A percentile compares a stretch with the other conserved stretches of the same genome.
phyloP scores from a whole-genome alignment of 2,113 vertebrate species.

The Pterocles orientalis region DNA sequence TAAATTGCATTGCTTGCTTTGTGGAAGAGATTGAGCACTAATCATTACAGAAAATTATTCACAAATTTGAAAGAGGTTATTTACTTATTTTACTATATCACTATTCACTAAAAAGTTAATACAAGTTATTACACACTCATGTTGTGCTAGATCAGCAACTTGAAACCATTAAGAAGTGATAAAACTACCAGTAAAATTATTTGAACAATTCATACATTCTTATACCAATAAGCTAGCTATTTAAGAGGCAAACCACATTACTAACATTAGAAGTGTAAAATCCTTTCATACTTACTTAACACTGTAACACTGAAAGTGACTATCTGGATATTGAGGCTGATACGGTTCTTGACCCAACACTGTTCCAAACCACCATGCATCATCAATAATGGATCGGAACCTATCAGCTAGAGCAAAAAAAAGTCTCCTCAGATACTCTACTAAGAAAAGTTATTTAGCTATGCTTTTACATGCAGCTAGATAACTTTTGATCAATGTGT shows the following conservation, averaged over 20 bases:
- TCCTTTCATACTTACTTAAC: conserved; percentile 85
- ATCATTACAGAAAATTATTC: neutral
- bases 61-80: neutral
- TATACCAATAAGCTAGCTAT: neutral
- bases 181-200: neutral
- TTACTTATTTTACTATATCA: neutral
- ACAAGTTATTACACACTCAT: neutral
- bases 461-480: neutral
- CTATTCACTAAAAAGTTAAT: neutral
- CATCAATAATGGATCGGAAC: conserved; percentile 97
- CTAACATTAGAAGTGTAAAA: neutral
- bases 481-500: neutral
- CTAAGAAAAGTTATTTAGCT: neutral
- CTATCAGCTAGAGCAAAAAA: conserved; percentile 81
- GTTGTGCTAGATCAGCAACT: neutral
- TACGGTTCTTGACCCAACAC: conserved; percentile 93
- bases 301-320: conserved; percentile 96
- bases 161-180: neutral
- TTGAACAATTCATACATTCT: neutral
- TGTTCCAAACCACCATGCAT: conserved; percentile 99
- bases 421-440: neutral
- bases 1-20: neutral
- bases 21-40: neutral
- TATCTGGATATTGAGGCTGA: conserved; percentile 92
- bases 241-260: neutral